These are phyloP conservation scores for Enteromius radiatus DNA, from an alignment of 2,797 vertebrate genomes.

Conservation along the genomic window DNA sequence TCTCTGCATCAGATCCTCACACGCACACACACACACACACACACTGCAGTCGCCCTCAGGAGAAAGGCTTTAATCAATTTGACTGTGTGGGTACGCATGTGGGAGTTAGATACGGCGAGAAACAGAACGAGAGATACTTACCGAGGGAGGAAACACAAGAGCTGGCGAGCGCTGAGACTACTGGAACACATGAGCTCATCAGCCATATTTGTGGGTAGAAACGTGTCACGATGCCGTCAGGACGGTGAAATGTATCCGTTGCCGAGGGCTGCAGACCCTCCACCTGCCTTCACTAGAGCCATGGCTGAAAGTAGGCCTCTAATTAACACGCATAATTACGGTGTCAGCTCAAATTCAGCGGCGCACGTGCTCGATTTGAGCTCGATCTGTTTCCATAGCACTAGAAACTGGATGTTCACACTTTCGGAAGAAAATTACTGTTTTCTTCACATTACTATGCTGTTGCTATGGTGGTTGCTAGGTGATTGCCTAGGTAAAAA, in stretches of 20 bases:
- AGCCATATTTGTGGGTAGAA: slow-evolving; percentile 28
- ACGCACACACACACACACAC: slow-evolving; percentile 36
- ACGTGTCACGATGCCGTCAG: background rate
- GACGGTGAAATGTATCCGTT: slow-evolving; percentile 10
- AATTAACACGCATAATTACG: slow-evolving; percentile 59
- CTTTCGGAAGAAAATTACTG: background rate
- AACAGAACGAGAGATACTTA: slow-evolving; percentile 34
- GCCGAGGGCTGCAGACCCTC: background rate
- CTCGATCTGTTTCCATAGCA: background rate
- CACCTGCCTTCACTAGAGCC: background rate
- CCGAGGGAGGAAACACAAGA: slow-evolving; percentile 28
- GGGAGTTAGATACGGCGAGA: slow-evolving; percentile 62
- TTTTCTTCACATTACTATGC: background rate
- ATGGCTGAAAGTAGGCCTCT: slow-evolving; percentile 56
- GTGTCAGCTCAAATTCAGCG: slow-evolving; percentile 52
- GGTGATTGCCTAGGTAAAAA: background rate
- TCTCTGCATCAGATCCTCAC: slow-evolving; percentile 53
- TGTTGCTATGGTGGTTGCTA: background rate
- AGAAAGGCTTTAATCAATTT: slow-evolving; percentile 77
- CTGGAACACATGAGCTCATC: slow-evolving; percentile 25
- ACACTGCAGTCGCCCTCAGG: slow-evolving; percentile 64
- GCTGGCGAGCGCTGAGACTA: slow-evolving; percentile 13
- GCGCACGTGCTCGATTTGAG: background rate
- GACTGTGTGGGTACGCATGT: slow-evolving; percentile 72
- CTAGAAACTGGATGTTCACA: background rate